Percentiles rank a stretch among this genome's conserved stretches.
phyloP scores from a whole-genome alignment of 2,113 vertebrate genomes.

The Paramormyrops kingsleyae region DNA sequence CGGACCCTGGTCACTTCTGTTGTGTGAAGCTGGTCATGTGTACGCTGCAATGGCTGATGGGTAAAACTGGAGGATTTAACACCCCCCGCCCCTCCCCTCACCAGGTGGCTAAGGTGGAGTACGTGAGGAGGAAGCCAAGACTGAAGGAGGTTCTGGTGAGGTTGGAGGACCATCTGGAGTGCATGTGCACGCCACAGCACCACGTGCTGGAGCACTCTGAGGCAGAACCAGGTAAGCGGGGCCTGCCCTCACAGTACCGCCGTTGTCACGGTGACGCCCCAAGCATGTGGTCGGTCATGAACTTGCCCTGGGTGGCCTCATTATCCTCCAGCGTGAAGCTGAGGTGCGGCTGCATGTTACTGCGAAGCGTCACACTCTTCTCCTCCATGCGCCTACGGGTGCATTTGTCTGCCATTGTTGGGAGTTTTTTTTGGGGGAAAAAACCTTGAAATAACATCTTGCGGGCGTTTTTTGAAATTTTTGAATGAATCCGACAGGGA shows the following conservation, averaged over 20 bases:
- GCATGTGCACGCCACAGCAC: constrained; percentile 75
- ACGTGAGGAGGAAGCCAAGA: constrained; percentile 86
- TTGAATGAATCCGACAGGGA: background rate
- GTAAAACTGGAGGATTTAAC: background rate
- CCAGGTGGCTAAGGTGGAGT: constrained; percentile 97
- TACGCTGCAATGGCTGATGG: background rate
- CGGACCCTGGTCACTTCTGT: background rate
- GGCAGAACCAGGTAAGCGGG: constrained; percentile 77
- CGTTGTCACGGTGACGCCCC: background rate
- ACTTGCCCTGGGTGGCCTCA: background rate
- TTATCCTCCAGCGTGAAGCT: background rate
- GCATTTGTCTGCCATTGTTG: background rate
- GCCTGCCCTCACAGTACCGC: background rate
- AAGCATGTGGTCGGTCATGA: background rate
- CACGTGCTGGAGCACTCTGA: constrained; percentile 79
- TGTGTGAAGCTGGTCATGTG: background rate
- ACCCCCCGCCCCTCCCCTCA: background rate
- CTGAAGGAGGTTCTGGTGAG: constrained; percentile 95
- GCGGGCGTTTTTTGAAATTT: background rate
- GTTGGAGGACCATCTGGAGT: constrained; percentile 96
- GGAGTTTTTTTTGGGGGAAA: background rate
- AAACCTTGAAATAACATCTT: background rate
- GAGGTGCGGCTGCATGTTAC: background rate
- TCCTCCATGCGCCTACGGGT: background rate
- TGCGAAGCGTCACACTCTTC: background rate